phyloP scores from a whole-genome alignment of 2,797 vertebrate genomes.

The Ptychobarbus kaznakovi region DNA sequence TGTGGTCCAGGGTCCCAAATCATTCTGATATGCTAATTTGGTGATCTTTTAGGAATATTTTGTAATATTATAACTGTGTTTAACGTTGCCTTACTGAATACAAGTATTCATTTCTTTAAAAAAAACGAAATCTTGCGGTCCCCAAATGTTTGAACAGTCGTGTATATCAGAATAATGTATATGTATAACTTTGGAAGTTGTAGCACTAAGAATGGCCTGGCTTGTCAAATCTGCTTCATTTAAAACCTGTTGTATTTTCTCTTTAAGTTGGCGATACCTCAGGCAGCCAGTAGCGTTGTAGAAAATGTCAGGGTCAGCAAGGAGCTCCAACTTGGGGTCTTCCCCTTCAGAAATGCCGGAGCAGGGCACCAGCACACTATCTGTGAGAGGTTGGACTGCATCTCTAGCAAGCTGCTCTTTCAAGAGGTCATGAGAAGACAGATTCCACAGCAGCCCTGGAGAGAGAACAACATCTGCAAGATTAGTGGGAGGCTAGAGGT shows the following conservation, averaged over 20 bases:
- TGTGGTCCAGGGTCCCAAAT: neutral
- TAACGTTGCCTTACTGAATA: neutral
- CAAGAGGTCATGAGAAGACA: slow-evolving; percentile 92
- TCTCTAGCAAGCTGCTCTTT: slow-evolving; percentile 82
- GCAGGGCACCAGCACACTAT: slow-evolving; percentile 85
- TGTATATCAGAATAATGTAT: neutral
- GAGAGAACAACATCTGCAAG: slow-evolving; percentile 9
- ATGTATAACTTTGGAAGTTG: neutral
- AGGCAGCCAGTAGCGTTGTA: slow-evolving; percentile 90
- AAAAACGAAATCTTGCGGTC: neutral
- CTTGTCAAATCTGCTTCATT: neutral
- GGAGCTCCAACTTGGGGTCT: slow-evolving; percentile 87
- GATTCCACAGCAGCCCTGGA: slow-evolving; percentile 93
- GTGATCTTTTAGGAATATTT: neutral
- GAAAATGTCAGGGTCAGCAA: slow-evolving; percentile 86
- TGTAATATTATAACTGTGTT: neutral
- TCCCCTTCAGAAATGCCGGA: slow-evolving; percentile 91
- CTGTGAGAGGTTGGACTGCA: slow-evolving; percentile 79
- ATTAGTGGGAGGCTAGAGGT: slow-evolving; percentile 4
- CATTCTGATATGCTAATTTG: neutral
- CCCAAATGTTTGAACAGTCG: neutral
- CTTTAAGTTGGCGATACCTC: slow-evolving; percentile 74
- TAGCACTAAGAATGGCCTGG: neutral
- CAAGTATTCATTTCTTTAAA: neutral
- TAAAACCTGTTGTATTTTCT: neutral